Percentiles rank a stretch among this genome's conserved stretches.
phyloP scores from a whole-genome alignment of 2,888 invertebrate species.

The Tachystola acroxantha region DNA sequence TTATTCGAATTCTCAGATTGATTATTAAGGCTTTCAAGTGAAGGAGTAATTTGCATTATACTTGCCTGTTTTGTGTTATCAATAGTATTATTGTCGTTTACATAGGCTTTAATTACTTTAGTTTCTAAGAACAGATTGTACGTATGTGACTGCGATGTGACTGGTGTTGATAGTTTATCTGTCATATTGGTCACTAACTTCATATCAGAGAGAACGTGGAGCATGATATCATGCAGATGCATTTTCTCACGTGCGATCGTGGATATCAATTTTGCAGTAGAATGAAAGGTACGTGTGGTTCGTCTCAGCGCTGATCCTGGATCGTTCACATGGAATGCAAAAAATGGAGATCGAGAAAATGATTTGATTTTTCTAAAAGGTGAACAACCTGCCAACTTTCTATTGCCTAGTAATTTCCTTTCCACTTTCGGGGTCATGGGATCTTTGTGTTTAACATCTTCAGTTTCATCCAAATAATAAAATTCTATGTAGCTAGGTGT shows the following conservation, averaged over 20 bases:
- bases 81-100: not conserved
- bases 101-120: not conserved
- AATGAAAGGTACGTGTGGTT: not conserved
- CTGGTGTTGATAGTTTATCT: no score
- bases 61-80: no score
- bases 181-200: no score
- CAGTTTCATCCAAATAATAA: constrained; percentile 52
- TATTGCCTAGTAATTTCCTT: constrained; percentile 1
- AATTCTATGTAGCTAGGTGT: constrained; percentile 62
- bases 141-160: no score
- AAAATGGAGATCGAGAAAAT: constrained; percentile 21
- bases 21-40: not conserved
- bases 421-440: not conserved
- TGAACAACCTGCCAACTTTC: no score
- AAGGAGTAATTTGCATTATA: not conserved
- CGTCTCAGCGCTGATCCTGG: constrained; percentile 12
- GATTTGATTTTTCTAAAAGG: no score
- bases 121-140: not conserved
- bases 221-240: not conserved
- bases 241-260: not conserved
- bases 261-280: not conserved
- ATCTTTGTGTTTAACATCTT: constrained; percentile 20
- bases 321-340: constrained; percentile 28
- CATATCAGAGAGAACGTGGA: not conserved
- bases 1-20: constrained; percentile 2